Evolutionary conservation across 1,140 invertebrate genomes (phyloP).

Genomic region (Nomia melanderi): DNA sequence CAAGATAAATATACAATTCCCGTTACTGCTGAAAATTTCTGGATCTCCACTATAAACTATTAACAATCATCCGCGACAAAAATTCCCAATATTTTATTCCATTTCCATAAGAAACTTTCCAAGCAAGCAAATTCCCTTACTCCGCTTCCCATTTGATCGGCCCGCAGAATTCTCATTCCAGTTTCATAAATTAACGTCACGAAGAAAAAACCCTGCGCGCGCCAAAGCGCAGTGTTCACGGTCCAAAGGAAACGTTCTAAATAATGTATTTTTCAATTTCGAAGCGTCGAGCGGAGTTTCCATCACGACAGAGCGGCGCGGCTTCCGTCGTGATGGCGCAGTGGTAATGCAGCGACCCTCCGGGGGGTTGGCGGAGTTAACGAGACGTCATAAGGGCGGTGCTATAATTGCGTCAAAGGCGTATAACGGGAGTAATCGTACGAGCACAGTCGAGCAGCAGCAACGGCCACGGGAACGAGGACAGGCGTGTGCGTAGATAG

Average conservation of each 20-base stretch:
- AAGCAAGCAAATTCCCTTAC: too few species aligned
- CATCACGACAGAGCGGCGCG: slow-evolving; percentile 27
- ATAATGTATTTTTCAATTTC: slow-evolving; percentile 47
- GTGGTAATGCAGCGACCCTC: slow-evolving; percentile 40
- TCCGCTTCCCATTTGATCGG: too few species aligned
- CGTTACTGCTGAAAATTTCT: too few species aligned
- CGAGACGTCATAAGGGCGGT: slow-evolving; percentile 68
- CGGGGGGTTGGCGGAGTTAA: slow-evolving; percentile 62
- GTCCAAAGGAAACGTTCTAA: slow-evolving; percentile 20
- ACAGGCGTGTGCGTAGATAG: background rate
- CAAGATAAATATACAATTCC: too few species aligned
- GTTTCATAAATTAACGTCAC: background rate
- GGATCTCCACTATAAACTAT: too few species aligned
- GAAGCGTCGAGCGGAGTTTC: slow-evolving; percentile 21
- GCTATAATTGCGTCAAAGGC: slow-evolving; percentile 71
- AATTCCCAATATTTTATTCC: too few species aligned
- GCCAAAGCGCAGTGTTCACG: background rate
- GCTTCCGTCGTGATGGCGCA: slow-evolving; percentile 42
- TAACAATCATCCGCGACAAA: too few species aligned
- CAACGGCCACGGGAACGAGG: slow-evolving; percentile 20
- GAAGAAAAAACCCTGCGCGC: background rate
- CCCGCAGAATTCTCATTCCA: background rate
- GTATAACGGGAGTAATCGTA: slow-evolving; percentile 70
- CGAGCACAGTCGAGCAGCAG: slow-evolving; percentile 51
- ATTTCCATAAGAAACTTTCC: too few species aligned